These are phyloP conservation scores for Esperia sulphurella DNA, from an alignment of 2,888 invertebrate genomes.

Conservation along the genomic window DNA sequence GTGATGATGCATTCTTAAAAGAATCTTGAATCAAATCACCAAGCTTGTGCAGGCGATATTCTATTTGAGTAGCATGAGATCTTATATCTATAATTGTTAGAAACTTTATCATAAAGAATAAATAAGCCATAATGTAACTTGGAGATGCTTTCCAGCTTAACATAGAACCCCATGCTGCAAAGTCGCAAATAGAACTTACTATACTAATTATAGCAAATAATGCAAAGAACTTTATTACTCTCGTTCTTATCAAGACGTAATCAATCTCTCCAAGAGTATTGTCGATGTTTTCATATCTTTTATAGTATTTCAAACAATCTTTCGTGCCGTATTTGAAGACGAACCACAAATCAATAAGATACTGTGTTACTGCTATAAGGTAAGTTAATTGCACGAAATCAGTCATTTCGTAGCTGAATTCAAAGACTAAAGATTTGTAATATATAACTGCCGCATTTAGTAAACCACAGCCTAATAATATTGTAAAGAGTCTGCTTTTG, in stretches of 20 bases:
- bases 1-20: neutral
- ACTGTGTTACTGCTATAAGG: slow-evolving; percentile 19
- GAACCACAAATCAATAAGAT: slow-evolving; percentile 20
- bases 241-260: slow-evolving; percentile 19
- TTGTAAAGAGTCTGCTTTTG: neutral
- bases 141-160: neutral
- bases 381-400: neutral
- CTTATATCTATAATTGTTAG: neutral
- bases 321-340: slow-evolving; percentile 20
- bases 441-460: neutral
- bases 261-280: slow-evolving; percentile 16
- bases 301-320: slow-evolving; percentile 17
- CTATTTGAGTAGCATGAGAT: neutral
- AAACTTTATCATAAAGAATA: neutral
- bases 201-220: neutral
- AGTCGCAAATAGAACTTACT: neutral
- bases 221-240: slow-evolving; percentile 2
- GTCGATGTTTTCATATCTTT: slow-evolving; percentile 23
- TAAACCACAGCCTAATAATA: neutral
- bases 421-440: neutral
- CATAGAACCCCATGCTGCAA: neutral
- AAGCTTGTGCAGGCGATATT: neutral
- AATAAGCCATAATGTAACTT: neutral
- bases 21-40: neutral
- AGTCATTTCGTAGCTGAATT: neutral